A percentile compares a stretch with the other conserved stretches of the same genome.
These are phyloP conservation scores for Boleophthalmus pectinirostris DNA, from an alignment of 2,113 vertebrate genomes.

Conservation along the genomic window DNA sequence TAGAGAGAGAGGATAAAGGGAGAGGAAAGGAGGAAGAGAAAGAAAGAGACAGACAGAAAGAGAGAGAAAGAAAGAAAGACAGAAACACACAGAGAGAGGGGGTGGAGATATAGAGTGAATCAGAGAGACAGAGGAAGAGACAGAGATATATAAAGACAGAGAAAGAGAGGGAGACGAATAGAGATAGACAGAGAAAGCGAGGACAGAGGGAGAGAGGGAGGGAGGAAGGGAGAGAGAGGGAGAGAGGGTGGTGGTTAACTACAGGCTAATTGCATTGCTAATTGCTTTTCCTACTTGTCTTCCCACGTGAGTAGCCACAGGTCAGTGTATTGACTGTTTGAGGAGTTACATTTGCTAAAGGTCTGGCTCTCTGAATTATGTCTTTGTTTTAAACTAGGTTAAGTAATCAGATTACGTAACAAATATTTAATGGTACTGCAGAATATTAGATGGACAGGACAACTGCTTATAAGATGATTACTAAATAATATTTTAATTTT, in stretches of 20 bases:
- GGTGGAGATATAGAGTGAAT: no score
- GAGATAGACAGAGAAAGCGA: no score
- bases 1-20: no score
- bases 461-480: no score
- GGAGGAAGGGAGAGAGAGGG: neutral
- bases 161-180: no score
- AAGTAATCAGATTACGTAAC: neutral
- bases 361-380: neutral
- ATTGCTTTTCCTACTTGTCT: constrained; percentile 8
- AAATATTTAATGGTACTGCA: neutral
- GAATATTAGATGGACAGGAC: no score
- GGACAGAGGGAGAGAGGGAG: no score
- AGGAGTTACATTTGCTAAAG: neutral
- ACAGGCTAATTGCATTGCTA: constrained; percentile 1
- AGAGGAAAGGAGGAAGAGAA: no score
- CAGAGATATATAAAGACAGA: no score
- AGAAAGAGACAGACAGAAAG: neutral
- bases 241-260: neutral
- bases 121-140: neutral
- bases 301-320: neutral
- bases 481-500: no score
- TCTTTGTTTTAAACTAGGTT: neutral
- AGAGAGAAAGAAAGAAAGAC: no score
- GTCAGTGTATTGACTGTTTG: neutral
- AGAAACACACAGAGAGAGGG: no score